Percentiles rank a stretch among this genome's conserved stretches.
phyloP scores from a whole-genome alignment of 2,797 vertebrate genomes.

The Steatocranus sp. region DNA sequence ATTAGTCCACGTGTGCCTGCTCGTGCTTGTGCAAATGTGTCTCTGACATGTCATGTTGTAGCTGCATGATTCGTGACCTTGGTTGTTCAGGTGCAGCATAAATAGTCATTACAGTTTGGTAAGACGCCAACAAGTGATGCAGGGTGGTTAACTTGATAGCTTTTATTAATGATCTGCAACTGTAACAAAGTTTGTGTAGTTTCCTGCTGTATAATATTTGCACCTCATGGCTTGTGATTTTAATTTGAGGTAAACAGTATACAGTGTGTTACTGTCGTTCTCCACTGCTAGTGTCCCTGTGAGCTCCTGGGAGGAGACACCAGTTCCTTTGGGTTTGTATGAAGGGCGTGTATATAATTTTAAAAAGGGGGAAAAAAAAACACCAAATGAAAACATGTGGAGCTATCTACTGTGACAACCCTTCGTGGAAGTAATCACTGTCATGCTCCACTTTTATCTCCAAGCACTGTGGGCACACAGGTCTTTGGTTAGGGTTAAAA shows the following conservation, averaged over 20 bases:
- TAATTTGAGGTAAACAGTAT: not conserved
- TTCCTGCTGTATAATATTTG: not conserved
- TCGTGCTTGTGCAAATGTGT: not conserved
- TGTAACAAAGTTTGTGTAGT: not conserved
- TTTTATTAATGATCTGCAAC: not conserved
- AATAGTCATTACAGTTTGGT: not conserved
- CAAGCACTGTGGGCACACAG: not conserved
- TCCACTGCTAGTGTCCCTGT: not conserved
- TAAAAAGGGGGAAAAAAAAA: accelerated
- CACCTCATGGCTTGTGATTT: not conserved
- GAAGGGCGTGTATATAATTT: not conserved
- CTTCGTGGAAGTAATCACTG: not conserved
- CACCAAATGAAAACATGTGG: not conserved
- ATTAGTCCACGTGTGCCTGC: not conserved
- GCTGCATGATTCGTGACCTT: not conserved
- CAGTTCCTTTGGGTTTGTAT: not conserved
- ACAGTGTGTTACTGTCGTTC: not conserved
- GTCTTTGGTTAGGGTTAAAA: not conserved
- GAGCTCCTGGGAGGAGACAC: not conserved
- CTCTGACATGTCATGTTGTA: not conserved
- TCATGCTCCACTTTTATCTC: not conserved
- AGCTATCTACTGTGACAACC: not conserved
- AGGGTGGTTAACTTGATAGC: not conserved
- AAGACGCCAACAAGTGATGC: not conserved
- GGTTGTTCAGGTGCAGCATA: not conserved